Evolutionary conservation across 2,797 vertebrate species (phyloP), one percentile per base, ranked within the genome.

Genomic region (Taenioides sp.): DNA sequence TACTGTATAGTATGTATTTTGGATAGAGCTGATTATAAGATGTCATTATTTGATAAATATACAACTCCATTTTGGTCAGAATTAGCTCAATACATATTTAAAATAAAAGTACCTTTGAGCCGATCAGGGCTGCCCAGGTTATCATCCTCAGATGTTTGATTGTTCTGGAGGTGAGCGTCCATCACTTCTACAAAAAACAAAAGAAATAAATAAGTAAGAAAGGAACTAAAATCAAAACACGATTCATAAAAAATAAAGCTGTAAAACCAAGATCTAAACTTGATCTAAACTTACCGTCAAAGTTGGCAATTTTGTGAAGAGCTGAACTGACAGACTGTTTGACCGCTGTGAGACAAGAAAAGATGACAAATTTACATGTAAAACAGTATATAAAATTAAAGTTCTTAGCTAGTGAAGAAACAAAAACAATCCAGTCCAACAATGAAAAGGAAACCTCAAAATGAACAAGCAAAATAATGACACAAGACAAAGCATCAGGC

Each of bases 161-260:
- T 94, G 87, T 95, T 94, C 86, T 95, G 93, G 49, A 95, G 86
- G 82, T 94, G 93, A 1, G 92, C 90, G 10, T 94, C 93, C 83
- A 93, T 92, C 54, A 93, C 91, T 78, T 92, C 93, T 92, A 59
- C 18, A 72, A 66, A 70, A 76, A 17, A 78, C 2, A 66, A 2
- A 3, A 60, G 0, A 57, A 23, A 57, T 6, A 63, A 0, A 37
- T 10, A 6, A 27, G 2, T 11, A 0, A 58, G n/a, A n/a, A 37
- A 27, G 0, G 0, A 31, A 27, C 68, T 7, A 60, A 2, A 60
- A 14, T 28, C 57, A 4, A 14, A 62, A 25, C 5, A 43, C 2
- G 10, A 9, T 22, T 62, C 12, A 47, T 5, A 4, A 47, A 47
- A 47, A 47, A 43, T 43, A 43, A 12, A 47, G 14, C 43, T 47